Evolutionary conservation across 2,113 vertebrate genomes (phyloP).

Genomic region (Aptenodytes patagonicus): DNA sequence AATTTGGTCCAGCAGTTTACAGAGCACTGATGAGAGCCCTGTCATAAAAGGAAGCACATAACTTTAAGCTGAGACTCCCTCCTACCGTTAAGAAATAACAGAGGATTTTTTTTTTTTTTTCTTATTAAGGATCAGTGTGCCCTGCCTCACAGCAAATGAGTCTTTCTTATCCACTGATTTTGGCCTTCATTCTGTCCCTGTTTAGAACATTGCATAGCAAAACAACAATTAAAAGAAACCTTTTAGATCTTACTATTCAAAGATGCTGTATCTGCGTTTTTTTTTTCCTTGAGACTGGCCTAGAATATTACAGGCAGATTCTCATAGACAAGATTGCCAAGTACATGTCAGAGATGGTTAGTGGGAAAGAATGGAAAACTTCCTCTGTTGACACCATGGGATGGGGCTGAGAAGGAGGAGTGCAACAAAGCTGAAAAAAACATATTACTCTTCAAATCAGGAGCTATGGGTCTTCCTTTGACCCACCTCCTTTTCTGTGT

Average conservation of each 20-base stretch:
- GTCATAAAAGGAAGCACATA: background rate
- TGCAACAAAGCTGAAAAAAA: background rate
- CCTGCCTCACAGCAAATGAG: background rate
- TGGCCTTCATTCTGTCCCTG: background rate
- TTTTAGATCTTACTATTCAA: background rate
- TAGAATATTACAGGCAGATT: background rate
- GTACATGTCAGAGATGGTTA: background rate
- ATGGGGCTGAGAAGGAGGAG: background rate
- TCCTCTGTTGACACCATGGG: background rate
- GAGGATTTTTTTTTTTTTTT: background rate
- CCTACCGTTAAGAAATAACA: background rate
- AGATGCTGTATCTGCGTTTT: background rate
- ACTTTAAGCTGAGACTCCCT: slow-evolving; percentile 3
- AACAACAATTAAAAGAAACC: fast-evolving
- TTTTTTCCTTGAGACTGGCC: background rate
- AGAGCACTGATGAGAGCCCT: background rate
- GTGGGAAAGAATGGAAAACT: background rate
- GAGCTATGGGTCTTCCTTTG: background rate
- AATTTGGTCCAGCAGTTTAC: slow-evolving; percentile 8
- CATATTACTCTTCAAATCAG: background rate
- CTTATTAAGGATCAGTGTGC: background rate
- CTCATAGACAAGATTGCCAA: background rate
- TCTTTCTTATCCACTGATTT: background rate
- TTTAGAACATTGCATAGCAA: background rate
- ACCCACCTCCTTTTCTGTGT: background rate